phyloP scores from a whole-genome alignment of 2,113 vertebrate species.

The Chionis minor region DNA sequence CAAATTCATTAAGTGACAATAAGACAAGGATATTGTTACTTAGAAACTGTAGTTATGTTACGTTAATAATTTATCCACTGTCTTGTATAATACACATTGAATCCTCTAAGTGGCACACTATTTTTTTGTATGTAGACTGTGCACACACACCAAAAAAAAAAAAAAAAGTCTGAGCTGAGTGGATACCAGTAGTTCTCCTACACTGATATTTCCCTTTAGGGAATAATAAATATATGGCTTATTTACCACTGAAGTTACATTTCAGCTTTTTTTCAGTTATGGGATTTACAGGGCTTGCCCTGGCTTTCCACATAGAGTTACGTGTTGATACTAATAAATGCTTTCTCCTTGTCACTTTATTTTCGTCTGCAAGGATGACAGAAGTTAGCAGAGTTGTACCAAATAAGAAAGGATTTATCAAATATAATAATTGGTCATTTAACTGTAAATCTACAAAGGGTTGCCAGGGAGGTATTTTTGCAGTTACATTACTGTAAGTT shows the following conservation, averaged over 20 bases:
- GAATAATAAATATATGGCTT: background rate
- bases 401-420: background rate
- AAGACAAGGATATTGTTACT: background rate
- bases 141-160: background rate
- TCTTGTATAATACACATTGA: background rate
- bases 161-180: background rate
- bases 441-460: background rate
- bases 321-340: background rate
- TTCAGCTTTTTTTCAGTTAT: background rate
- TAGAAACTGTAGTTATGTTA: background rate
- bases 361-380: background rate
- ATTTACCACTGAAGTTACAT: background rate
- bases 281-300: background rate
- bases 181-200: background rate
- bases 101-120: background rate
- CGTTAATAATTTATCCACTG: background rate
- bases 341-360: background rate
- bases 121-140: background rate
- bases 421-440: background rate
- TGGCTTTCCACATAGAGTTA: background rate
- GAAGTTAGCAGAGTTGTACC: background rate
- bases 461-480: background rate
- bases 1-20: background rate
- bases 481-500: background rate
- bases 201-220: background rate